Evolutionary conservation across 1,140 invertebrate species (phyloP), one percentile per base, ranked within the genome.

Genomic region (Drosophila paulistorum): DNA sequence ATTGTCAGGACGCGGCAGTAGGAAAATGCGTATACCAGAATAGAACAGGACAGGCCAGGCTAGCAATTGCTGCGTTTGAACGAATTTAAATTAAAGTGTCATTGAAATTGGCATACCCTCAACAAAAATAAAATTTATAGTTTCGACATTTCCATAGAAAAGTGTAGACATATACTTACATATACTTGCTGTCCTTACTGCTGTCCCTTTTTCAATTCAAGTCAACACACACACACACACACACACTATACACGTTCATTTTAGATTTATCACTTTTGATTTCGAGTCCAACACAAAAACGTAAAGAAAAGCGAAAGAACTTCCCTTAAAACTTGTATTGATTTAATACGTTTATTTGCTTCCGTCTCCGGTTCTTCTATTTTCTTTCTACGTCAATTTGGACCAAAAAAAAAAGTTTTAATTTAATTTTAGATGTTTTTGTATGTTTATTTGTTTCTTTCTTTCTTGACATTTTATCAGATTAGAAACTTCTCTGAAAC

Each of bases 71-170:
- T 89, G 84, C 84, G 84, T 84, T 89, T 89, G 84, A 89, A 74
- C 84, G 84, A 89, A 89, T 89, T 89, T 89, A 89, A 89, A 89
- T 89, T 89, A 89, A 89, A 89, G 84, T 89, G 84, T 89, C 84
- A 89, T 89, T 89, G 77, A 70, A 89, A 89, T 84, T 89, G 84
- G 85, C 80, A 83, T 71, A 64, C 84, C 85, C 81, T 87, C 80
- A 87, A 81, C 69, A 66, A 71, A 89, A 89, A 89, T 89, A 89
- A 89, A 89, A 89, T 89, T 89, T 89, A 89, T 89, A 89, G 84
- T 89, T 89, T 89, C 73, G 74, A 69, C 77, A 65, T 60, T 68
- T 77, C 68, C 65, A 67, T 71, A 51, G 45, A 51, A 23, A 51
- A 65, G 45, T 67, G 69, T 37, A 45, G 51, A 17, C 59, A 3